phyloP scores from a whole-genome alignment of 2,888 invertebrate species.

The Andrena flavipes region DNA sequence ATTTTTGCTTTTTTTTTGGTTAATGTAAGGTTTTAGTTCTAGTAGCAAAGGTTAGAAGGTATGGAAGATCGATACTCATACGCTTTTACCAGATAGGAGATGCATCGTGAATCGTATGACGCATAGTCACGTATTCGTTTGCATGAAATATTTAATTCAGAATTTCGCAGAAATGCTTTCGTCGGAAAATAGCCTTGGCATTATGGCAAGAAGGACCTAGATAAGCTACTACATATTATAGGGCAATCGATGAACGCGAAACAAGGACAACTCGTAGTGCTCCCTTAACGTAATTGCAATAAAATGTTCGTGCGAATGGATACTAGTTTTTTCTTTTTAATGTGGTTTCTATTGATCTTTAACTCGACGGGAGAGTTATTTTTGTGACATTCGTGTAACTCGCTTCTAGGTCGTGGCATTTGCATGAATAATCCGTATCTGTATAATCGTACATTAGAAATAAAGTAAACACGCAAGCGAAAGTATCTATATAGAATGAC shows the following conservation, averaged over 20 bases:
- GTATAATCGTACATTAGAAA: neutral
- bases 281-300: neutral
- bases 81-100: neutral
- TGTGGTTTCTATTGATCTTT: neutral
- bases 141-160: neutral
- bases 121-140: neutral
- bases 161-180: neutral
- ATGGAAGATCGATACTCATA: neutral
- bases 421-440: neutral
- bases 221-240: conserved; percentile 2
- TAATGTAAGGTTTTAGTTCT: no score
- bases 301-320: neutral
- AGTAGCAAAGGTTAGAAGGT: neutral
- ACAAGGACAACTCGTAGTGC: neutral
- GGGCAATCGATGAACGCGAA: conserved; percentile 35
- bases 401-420: neutral
- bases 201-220: conserved; percentile 1
- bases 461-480: neutral
- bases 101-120: neutral
- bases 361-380: no score
- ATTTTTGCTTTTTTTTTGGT: no score
- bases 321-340: neutral
- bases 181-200: conserved; percentile 18
- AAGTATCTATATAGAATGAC: neutral
- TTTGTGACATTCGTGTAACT: no score